A percentile compares a stretch with the other conserved stretches of the same genome.
Conservation (phyloP, 2,888 invertebrate species). For the Ormyrus rosae region DNA sequence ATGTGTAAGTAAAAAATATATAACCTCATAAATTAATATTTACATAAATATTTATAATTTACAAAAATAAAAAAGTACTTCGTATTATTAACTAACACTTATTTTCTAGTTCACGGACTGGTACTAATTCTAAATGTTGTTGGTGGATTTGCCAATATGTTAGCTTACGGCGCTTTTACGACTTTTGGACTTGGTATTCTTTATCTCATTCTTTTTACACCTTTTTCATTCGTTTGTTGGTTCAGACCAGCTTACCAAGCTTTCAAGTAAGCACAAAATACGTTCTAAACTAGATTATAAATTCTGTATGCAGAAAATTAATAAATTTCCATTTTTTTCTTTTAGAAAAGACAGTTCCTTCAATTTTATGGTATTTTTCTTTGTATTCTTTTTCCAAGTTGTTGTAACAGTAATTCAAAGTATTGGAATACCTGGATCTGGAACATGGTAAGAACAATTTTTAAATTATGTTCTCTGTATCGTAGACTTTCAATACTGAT, state of each 20-base stretch:
- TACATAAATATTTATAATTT: neutral
- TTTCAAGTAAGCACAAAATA: slow-evolving; percentile 81
- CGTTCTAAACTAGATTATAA: slow-evolving; percentile 10
- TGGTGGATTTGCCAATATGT: slow-evolving; percentile 88
- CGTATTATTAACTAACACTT: neutral
- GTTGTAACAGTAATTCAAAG: slow-evolving; percentile 92
- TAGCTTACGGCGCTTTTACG: slow-evolving; percentile 80
- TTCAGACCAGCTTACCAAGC: slow-evolving; percentile 99
- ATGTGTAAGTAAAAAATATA: slow-evolving; percentile 86
- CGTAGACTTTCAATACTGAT: neutral
- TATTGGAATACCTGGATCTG: slow-evolving; percentile 89
- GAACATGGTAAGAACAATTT: slow-evolving; percentile 85
- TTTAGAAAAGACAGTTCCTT: slow-evolving; percentile 96
- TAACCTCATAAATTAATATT: neutral
- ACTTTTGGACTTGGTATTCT: slow-evolving; percentile 93
- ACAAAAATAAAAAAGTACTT: slow-evolving; percentile 12
- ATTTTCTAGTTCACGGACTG: slow-evolving; percentile 89
- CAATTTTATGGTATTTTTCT: slow-evolving; percentile 99
- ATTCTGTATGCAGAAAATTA: slow-evolving; percentile 7
- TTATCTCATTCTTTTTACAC: slow-evolving; percentile 93
- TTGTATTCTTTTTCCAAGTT: slow-evolving; percentile 97
- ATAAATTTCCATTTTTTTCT: slow-evolving; percentile 38
- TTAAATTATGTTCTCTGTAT: slow-evolving; percentile 19
- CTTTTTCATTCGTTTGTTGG: slow-evolving; percentile 99
- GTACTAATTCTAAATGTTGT: slow-evolving; percentile 91